These are phyloP conservation scores for Styela plicata DNA, from an alignment of 23 tunicate species.

Conservation along the genomic window DNA sequence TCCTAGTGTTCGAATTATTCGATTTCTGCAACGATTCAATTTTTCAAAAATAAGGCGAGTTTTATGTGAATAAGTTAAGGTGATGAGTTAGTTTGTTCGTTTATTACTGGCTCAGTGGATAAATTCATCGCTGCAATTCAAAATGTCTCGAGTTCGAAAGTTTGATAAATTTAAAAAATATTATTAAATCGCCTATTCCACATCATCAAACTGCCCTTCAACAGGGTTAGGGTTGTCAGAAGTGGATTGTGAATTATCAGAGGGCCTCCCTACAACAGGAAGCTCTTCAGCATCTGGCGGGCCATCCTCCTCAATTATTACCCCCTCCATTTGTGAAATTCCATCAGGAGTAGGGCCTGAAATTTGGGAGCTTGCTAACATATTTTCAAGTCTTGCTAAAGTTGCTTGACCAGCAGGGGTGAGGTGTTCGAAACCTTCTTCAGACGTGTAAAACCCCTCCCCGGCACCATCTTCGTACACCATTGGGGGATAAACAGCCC, in stretches of 20 bases:
- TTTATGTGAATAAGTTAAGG: too few species aligned
- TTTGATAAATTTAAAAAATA: too few species aligned
- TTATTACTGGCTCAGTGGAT: too few species aligned
- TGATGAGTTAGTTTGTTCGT: too few species aligned
- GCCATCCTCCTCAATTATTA: slow-evolving; percentile 14
- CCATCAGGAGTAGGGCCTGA: not conserved
- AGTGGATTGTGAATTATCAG: slow-evolving; percentile 2
- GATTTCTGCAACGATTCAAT: too few species aligned
- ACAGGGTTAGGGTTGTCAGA: not conserved
- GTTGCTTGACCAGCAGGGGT: slow-evolving; percentile 79
- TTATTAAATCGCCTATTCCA: too few species aligned
- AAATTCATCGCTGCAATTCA: too few species aligned
- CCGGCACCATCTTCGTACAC: slow-evolving; percentile 62
- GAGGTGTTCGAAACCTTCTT: slow-evolving; percentile 58
- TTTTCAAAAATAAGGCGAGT: too few species aligned
- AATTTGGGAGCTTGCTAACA: slow-evolving; percentile 34
- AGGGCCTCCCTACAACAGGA: slow-evolving; percentile 17
- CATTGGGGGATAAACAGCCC: not conserved
- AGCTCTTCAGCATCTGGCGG: not conserved
- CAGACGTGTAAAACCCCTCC: slow-evolving; percentile 71
- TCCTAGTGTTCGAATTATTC: too few species aligned
- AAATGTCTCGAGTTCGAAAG: too few species aligned
- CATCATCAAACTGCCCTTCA: slow-evolving; percentile 83
- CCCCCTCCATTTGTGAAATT: slow-evolving; percentile 17
- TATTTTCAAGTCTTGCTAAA: slow-evolving; percentile 59